These are phyloP conservation scores for Chamaea fasciata DNA, from an alignment of 2,113 vertebrate species.

Conservation along the genomic window DNA sequence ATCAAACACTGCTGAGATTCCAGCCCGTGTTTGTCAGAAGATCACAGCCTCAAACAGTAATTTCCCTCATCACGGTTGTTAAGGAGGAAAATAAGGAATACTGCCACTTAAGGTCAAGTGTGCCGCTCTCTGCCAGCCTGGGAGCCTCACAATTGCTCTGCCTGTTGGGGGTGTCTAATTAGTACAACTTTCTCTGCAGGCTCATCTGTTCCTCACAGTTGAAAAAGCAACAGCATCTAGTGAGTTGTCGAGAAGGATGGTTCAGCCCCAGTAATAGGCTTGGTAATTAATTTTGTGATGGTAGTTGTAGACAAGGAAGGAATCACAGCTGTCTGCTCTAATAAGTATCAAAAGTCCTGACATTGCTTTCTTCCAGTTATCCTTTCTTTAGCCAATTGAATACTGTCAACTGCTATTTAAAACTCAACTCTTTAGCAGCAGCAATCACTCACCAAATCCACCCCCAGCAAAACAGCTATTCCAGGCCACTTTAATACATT, in stretches of 20 bases:
- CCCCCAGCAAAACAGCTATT: background rate
- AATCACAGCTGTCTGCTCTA: constrained; percentile 25
- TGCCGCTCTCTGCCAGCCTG: background rate
- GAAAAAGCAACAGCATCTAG: constrained; percentile 29
- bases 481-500: background rate
- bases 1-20: background rate
- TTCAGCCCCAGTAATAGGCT: constrained; percentile 24
- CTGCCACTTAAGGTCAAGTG: background rate
- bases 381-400: constrained; percentile 30
- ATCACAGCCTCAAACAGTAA: background rate
- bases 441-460: background rate
- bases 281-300: constrained; percentile 34
- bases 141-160: constrained; percentile 3
- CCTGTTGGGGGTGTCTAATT: constrained; percentile 9
- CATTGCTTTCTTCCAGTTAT: constrained; percentile 15
- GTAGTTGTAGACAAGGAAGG: constrained; percentile 18
- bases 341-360: constrained; percentile 25
- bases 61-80: background rate
- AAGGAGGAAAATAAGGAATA: constrained; percentile 1
- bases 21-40: background rate
- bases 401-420: constrained; percentile 20
- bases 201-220: constrained; percentile 18
- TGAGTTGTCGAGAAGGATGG: background rate
- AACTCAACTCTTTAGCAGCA: background rate
- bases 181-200: constrained; percentile 28